These are phyloP conservation scores for Puntigrus tetrazona DNA, from an alignment of 2,113 vertebrate species.

Conservation along the genomic window DNA sequence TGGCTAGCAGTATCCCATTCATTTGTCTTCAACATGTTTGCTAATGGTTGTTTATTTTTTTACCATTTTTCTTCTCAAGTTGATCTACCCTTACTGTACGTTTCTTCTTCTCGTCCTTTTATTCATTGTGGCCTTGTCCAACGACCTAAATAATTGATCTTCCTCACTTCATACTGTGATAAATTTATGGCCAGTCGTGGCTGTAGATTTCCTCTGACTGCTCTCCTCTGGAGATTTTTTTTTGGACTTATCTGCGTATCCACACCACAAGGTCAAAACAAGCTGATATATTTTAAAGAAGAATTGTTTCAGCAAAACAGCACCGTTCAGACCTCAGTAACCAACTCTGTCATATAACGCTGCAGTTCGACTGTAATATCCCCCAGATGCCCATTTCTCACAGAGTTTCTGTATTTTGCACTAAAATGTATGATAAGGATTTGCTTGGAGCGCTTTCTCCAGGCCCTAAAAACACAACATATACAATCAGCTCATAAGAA, in stretches of 20 bases:
- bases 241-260: slow-evolving; percentile 67
- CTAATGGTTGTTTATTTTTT: not conserved
- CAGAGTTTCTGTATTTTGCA: slow-evolving; percentile 43
- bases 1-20: not conserved
- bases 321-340: slow-evolving; percentile 54
- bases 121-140: slow-evolving; percentile 64
- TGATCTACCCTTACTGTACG: slow-evolving; percentile 3
- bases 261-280: no score
- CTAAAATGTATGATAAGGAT: slow-evolving; percentile 46
- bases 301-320: slow-evolving; percentile 61
- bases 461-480: slow-evolving; percentile 43
- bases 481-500: not conserved
- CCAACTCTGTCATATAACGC: slow-evolving; percentile 51
- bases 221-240: slow-evolving; percentile 56
- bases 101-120: slow-evolving; percentile 26
- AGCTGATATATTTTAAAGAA: no score
- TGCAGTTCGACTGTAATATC: slow-evolving; percentile 36
- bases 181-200: no score
- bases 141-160: slow-evolving; percentile 72
- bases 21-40: not conserved
- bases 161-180: slow-evolving; percentile 61
- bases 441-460: slow-evolving; percentile 54
- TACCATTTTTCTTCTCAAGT: slow-evolving; percentile 5
- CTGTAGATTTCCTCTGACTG: slow-evolving; percentile 62
- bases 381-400: slow-evolving; percentile 61